Evolutionary conservation across 2,888 invertebrate species (phyloP).

Genomic region (Ommatoiulus sabulosus): DNA sequence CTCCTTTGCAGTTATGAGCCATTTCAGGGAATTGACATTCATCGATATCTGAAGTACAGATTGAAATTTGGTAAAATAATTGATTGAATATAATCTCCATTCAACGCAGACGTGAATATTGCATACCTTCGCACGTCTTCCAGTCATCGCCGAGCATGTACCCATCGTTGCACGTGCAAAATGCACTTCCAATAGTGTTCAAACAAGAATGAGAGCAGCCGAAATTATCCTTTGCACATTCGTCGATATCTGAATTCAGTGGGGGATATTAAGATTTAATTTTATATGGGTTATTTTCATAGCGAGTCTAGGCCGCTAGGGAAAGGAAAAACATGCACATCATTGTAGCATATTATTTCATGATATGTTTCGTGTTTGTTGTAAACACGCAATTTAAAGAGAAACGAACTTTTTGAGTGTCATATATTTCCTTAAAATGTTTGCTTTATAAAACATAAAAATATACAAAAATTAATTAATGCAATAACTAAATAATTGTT

Average conservation of each 20-base stretch:
- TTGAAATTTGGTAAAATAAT: not conserved
- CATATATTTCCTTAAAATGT: too few species aligned
- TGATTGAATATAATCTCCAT: not conserved
- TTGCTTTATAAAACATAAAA: too few species aligned
- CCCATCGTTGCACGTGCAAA: constrained; percentile 72
- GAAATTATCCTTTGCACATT: constrained; percentile 63
- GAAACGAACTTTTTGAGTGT: too few species aligned
- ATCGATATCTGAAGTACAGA: constrained; percentile 38
- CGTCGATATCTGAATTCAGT: constrained; percentile 55
- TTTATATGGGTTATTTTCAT: not conserved
- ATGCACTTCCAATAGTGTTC: constrained; percentile 65
- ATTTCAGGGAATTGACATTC: constrained; percentile 57
- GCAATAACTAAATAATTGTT: too few species aligned
- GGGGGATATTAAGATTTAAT: not conserved
- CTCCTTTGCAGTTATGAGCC: constrained; percentile 58
- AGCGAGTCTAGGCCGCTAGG: too few species aligned
- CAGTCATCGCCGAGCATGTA: constrained; percentile 67
- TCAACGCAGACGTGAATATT: not conserved
- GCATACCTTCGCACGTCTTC: constrained; percentile 64
- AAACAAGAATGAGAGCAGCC: constrained; percentile 69
- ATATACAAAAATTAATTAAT: too few species aligned
- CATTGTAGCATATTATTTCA: too few species aligned
- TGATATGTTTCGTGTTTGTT: too few species aligned
- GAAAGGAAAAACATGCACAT: too few species aligned
- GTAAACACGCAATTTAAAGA: too few species aligned